Evolutionary conservation across 1,140 invertebrate species (phyloP), one percentile per base, ranked within the genome.

Genomic region (Dendrolimus kikuchii): DNA sequence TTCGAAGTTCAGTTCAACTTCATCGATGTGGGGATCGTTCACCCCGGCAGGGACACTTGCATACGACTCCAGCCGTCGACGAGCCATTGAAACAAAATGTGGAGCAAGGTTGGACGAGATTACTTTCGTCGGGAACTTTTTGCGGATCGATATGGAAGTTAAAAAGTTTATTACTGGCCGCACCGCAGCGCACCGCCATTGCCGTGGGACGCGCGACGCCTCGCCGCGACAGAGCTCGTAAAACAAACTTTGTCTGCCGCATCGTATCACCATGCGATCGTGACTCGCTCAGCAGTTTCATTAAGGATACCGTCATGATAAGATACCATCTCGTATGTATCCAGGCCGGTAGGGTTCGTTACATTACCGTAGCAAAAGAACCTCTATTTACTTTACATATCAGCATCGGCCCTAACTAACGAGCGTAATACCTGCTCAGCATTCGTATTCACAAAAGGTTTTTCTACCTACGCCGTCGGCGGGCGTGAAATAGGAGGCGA

Each of bases 391-490:
- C 78, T 79, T 81, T 82, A 81, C 77, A 84, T 80, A 81, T 81
- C 74, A 75, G 68, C 39, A 23, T 23, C 62, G 58, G 60, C 65
- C 68, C 76, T 80, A 80, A 74, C 81, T 86, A 82, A 84, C 77
- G 81, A 84, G 77, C 71, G 67, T 64, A 72, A 80, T 86, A 81
- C 81, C 79, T 84, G 79, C 73, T 77, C 80, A 69, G 77, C 76
- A 84, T 86, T 82, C 76, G 81, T 81, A 84, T 84, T 84, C 79
- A 81, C 69, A 80, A 82, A 83, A 81, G 82, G 78, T 82, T 81
- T 74, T 75, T 77, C 79, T 81, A 80, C 80, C 82, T 83, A 81
- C 74, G 62, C 60, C 58, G 63, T 59, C 59, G 65, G 64, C 80
- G 79, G 82, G 79, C 81, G 82, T 81, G 61, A 81, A 84, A 81